Evolutionary conservation across 2,797 vertebrate species (phyloP), one percentile per base, ranked within the genome.

Genomic region (Sternotherus odoratus): DNA sequence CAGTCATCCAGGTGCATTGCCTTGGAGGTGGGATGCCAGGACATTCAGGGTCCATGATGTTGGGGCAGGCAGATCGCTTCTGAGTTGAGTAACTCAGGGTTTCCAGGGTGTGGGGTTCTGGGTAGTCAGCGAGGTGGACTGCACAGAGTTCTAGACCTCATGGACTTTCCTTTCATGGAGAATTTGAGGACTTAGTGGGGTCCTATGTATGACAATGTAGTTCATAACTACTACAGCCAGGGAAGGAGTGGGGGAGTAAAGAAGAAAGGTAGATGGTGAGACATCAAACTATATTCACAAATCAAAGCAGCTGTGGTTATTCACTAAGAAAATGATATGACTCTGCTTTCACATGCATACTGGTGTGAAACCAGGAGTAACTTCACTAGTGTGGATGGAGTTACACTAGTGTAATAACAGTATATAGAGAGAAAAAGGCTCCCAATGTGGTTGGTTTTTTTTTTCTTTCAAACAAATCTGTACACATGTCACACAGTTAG

Each of bases 401-500:
- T 90, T 43, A 94, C 91, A 96, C 24, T 69, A 50, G 80, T 88
- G 87, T 30, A 4, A 89, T 87, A 78, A 89, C 88, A 87, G 75
- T 95, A 48, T 36, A 54, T 79, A 63, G 94, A 86, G 85, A 93
- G 95, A 85, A 95, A 12, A 82, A 85, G 91, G 93, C 84, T 80
- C 87, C 56, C 88, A 77, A 63, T 80, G 49, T 5, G 81, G 33
- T n/a, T 83, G 79, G 82, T 72, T 56, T 86, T 94, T 89, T 92
- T 94, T 89, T 92, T 75, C 69, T 94, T 96, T 94, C 69, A 88
- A 94, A 51, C 54, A 91, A 66, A 91, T 98, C 92, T 92, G 84
- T 97, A 95, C 74, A 92, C 89, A 97, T 85, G 93, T 96, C 97
- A 96, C 92, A 93, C 82, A 96, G 95, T 93, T 95, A 95, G 94